Conservation (phyloP, 2,888 invertebrate species). For the Temnothorax unifasciatus region DNA sequence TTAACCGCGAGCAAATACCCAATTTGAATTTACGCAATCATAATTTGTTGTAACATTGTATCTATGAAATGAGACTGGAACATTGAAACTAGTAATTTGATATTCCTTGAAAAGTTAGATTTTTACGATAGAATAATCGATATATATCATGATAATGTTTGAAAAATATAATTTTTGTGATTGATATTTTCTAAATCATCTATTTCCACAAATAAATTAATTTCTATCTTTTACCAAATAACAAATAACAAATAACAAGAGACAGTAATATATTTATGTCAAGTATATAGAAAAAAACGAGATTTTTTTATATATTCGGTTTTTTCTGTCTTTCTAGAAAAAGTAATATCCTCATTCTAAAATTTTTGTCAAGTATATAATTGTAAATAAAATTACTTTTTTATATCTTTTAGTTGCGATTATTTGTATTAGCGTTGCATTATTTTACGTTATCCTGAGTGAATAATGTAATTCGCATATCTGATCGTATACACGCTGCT, state of each 20-base stretch:
- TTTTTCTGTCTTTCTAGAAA: not conserved
- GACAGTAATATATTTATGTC: not conserved
- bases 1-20: not conserved
- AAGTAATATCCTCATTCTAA: not conserved
- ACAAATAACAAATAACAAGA: too few relatives aligned
- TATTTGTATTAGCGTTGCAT: not conserved
- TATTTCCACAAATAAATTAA: not conserved
- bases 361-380: not conserved
- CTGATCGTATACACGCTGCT: not conserved
- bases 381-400: constrained; percentile 1
- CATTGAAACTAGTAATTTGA: constrained; percentile 10
- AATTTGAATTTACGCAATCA: constrained; percentile 24
- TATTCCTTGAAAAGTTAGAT: not conserved
- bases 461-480: constrained; percentile 16
- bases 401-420: not conserved
- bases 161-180: not conserved
- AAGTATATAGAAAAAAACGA: not conserved
- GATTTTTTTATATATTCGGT: not conserved
- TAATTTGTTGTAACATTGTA: constrained; percentile 7
- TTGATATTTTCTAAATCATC: not conserved
- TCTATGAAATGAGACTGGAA: not conserved
- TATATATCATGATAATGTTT: not conserved
- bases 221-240: not conserved
- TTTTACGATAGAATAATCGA: not conserved
- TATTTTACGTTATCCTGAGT: not conserved